Percentiles rank a stretch among this genome's conserved stretches.
Evolutionary conservation across 2,113 vertebrate species (phyloP).

Genomic region (Nanger granti): DNA sequence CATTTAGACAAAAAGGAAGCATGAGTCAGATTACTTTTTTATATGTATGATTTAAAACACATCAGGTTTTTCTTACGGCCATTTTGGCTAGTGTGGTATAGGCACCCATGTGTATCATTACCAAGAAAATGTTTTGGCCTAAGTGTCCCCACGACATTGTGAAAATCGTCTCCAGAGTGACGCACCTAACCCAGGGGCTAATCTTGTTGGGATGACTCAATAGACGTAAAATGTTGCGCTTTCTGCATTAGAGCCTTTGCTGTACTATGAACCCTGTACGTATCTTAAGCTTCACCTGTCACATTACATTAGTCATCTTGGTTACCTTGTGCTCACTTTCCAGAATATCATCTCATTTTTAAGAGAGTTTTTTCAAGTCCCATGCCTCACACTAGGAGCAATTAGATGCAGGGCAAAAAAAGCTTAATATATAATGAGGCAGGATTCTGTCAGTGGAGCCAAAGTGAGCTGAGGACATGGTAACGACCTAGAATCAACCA

Average conservation of each 20-base stretch:
- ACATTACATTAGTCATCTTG: constrained; percentile 1
- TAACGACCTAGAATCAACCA: neutral
- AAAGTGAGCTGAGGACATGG: neutral
- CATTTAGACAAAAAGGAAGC: neutral
- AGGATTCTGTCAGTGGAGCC: neutral
- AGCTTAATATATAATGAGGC: neutral
- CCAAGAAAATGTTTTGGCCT: neutral
- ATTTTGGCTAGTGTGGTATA: neutral
- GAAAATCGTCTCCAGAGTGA: neutral
- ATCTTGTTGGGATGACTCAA: constrained; percentile 19
- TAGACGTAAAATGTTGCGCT: constrained; percentile 18
- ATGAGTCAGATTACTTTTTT: neutral
- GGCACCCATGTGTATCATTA: neutral
- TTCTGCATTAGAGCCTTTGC: neutral
- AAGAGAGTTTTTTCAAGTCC: neutral
- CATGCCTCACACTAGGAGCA: neutral
- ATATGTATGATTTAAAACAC: neutral
- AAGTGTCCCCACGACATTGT: neutral
- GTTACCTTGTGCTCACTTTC: neutral
- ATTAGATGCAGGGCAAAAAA: constrained; percentile 1
- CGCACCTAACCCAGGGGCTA: neutral
- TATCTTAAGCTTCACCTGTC: neutral
- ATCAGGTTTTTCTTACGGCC: neutral
- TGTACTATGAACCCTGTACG: neutral
- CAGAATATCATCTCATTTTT: neutral